Evolutionary conservation across 2,888 invertebrate genomes (phyloP).

Genomic region (Patella depressa): DNA sequence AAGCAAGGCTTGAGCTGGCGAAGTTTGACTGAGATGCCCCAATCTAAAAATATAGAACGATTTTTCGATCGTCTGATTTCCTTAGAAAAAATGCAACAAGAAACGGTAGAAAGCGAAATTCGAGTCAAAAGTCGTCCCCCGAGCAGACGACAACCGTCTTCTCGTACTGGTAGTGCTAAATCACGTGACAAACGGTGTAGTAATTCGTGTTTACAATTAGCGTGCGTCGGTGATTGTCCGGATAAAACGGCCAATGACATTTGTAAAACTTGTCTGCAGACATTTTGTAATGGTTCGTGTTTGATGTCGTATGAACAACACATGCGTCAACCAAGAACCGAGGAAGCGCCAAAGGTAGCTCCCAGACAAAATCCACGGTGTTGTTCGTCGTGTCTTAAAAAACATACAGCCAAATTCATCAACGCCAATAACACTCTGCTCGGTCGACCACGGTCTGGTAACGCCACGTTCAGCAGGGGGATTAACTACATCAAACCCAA

Average conservation of each 20-base stretch:
- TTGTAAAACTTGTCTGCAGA: conserved; percentile 52
- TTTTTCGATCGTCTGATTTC: conserved; percentile 55
- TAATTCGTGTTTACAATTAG: conserved; percentile 56
- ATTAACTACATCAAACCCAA: conserved; percentile 45
- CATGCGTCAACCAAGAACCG: conserved; percentile 48
- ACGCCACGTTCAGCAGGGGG: conserved; percentile 53
- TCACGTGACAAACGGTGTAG: conserved; percentile 54
- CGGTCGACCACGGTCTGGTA: conserved; percentile 52
- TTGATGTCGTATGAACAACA: conserved; percentile 56
- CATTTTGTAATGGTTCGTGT: conserved; percentile 53
- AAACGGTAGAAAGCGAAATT: conserved; percentile 59
- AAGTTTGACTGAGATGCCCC: conserved; percentile 40
- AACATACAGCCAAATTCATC: conserved; percentile 53
- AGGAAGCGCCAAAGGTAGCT: conserved; percentile 30
- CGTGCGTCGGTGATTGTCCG: conserved; percentile 64
- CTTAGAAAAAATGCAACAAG: conserved; percentile 53
- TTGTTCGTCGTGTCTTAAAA: conserved; percentile 52
- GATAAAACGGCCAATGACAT: conserved; percentile 44
- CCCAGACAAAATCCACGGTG: conserved; percentile 43
- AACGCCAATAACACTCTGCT: conserved; percentile 57
- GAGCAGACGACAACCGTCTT: conserved; percentile 40
- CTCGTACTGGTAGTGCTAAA: conserved; percentile 39
- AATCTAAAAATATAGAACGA: conserved; percentile 16
- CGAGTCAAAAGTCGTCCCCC: conserved; percentile 33
- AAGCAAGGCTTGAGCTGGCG: conserved; percentile 53